Evolutionary conservation across 1,140 invertebrate genomes (phyloP), one percentile per base, ranked within the genome.

Genomic region (Cotesia glomerata): DNA sequence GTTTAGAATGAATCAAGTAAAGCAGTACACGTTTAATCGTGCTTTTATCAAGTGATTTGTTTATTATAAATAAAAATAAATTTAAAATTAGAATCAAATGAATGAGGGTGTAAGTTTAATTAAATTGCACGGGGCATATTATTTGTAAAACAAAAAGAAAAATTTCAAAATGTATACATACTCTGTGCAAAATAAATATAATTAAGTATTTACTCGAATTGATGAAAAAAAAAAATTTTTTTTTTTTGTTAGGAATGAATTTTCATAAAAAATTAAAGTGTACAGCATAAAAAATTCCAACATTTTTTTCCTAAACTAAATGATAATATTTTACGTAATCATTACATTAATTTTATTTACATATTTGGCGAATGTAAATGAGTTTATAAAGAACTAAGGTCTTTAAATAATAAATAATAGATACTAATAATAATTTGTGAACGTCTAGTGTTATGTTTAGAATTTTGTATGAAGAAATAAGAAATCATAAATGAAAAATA

Each of bases 391-490:
- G 18, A 66, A 61, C 39, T 65, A 66, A 58, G 14, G 45, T 36
- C 34, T 71, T 63, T 35, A 61, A 67, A 52, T 71, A 26, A 70
- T 66, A 49, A 45, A 63, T 59, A 62, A 51, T 49, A 49, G 13
- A 35, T n/a, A 68, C 1, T 26, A 54, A 34, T 58, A 45, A 34
- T 45, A 58, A 35, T 14, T 14, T 71, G 68, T 70, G 51, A 58
- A 56, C 70, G 59, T 64, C 51, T 64, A 51, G 62, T 69, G 67
- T 72, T 45, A 70, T 65, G 56, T 78, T 59, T 79, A 80, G 73
- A 78, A 72, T 79, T 81, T 80, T 79, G 74, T 75, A 82, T 80
- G 75, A 73, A 66, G 64, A 71, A 76, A 67, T 3, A 71, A 51
- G 18, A 56, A 68, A 67, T 72, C 70, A 36, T 73, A 76, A 71